Evolutionary conservation across 2,797 vertebrate species (phyloP), one percentile per base, ranked within the genome.

Genomic region (Telmatherina bonti): DNA sequence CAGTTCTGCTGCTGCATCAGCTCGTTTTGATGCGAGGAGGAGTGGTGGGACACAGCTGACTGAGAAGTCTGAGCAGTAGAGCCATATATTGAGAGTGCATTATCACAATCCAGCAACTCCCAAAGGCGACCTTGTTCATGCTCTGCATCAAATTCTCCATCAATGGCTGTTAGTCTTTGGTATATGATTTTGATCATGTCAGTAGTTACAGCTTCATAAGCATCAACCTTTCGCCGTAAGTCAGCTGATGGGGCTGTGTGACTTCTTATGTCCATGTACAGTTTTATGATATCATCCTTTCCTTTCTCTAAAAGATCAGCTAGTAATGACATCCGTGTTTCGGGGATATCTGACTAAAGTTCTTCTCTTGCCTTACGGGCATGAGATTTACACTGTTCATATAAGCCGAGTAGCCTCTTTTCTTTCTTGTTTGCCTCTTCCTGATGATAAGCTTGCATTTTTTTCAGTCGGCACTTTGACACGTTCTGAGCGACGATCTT

Each of bases 81-180:
- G 6, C 41, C 64, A 0, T 62, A 55, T 4, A 55, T 36, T 7
- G 29, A 62, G 29, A 62, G 4, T 35, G 51, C 30, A n/a, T 45
- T 33, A 12, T 47, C 24, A 26, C 5, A 3, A 27, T 55, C 11
- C 0, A 70, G 9, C 0, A 62, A 9, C 22, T 62, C 38, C 20
- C 9, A 6, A 16, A 62, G 22, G 13, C 12, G 1, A 30, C 30
- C 5, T 29, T 22, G 24, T 0, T 56, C 26, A 31, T 16, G 16
- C 7, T 56, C 58, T 35, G 63, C 31, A 62, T 55, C 33, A 51
- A 69, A 20, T 12, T 68, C 65, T 62, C 41, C 52, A 57, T 62
- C 26, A 18, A 66, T 22, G 4, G 13, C 43, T 7, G 43, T 51
- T 26, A 31, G 2, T 9, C 24, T 63, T 41, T 49, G 20, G 30